Conservation (phyloP, 2,113 vertebrate genomes). For the Oryzias woworae region DNA sequence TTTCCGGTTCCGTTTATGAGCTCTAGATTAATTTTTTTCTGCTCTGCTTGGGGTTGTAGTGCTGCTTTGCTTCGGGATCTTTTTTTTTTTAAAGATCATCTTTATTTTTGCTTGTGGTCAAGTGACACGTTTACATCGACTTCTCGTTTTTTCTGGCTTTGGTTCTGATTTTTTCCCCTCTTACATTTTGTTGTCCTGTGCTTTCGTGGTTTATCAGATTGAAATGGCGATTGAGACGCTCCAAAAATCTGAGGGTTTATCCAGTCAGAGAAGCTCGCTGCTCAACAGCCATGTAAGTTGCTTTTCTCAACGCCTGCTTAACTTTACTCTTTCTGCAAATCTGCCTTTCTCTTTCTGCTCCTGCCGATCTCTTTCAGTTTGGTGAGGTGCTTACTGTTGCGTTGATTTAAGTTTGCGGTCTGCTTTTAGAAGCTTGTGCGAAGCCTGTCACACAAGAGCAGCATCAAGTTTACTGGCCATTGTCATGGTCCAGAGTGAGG, state of each 20-base stretch:
- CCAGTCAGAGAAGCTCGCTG: constrained; percentile 98
- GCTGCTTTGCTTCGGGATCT: constrained; percentile 76
- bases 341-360: constrained; percentile 32
- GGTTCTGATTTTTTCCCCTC: constrained; percentile 43
- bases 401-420: constrained; percentile 28
- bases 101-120: constrained; percentile 44
- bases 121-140: constrained; percentile 29
- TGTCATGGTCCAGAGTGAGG: constrained; percentile 5
- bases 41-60: constrained; percentile 83
- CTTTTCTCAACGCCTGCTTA: constrained; percentile 48
- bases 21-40: constrained; percentile 24
- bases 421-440: constrained; percentile 50
- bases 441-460: constrained; percentile 21
- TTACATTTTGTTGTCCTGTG: constrained; percentile 77
- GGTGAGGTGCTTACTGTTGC: constrained; percentile 26
- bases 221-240: constrained; percentile 99
- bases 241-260: constrained; percentile 98
- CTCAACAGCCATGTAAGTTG: constrained; percentile 99
- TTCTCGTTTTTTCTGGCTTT: constrained; percentile 43
- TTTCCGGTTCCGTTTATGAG: too few species aligned
- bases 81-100: constrained; percentile 24
- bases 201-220: constrained; percentile 90
- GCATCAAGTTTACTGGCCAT: constrained; percentile 10
- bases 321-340: constrained; percentile 22
- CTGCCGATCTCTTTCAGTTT: constrained; percentile 27